These are phyloP conservation scores for Amblyjoppa proteus DNA, from an alignment of 2,888 invertebrate species.

Conservation along the genomic window DNA sequence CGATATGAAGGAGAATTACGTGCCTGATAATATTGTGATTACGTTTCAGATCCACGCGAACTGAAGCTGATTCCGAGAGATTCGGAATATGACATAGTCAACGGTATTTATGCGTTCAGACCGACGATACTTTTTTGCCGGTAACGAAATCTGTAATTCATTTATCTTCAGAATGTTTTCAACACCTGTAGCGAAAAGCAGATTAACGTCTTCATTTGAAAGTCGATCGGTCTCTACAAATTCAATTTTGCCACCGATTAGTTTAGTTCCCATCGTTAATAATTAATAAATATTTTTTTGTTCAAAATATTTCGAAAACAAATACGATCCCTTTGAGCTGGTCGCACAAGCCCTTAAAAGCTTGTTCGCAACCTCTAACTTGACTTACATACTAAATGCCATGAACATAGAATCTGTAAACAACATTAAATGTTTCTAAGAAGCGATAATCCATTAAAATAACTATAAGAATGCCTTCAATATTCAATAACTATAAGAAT, in stretches of 20 bases:
- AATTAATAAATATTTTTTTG: too few species aligned
- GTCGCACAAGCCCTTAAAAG: too few species aligned
- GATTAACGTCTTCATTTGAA: background rate
- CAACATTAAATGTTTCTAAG: too few species aligned
- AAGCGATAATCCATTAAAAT: too few species aligned
- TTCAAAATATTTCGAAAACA: too few species aligned
- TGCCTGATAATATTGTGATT: constrained; percentile 9
- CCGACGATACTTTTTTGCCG: background rate
- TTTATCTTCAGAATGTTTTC: background rate
- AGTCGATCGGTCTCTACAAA: background rate
- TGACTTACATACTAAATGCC: too few species aligned
- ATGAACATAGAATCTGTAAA: too few species aligned
- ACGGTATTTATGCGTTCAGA: constrained; percentile 86
- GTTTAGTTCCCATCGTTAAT: too few species aligned
- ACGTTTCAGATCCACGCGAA: constrained; percentile 87
- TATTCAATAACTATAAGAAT: too few species aligned
- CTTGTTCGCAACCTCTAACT: too few species aligned
- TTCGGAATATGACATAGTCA: constrained; percentile 90
- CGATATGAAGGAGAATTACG: background rate
- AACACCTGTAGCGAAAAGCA: background rate
- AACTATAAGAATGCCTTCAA: too few species aligned
- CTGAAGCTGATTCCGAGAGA: constrained; percentile 88
- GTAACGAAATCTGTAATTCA: constrained; percentile 9
- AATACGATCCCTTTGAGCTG: too few species aligned
- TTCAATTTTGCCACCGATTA: background rate